These are phyloP conservation scores for Daktulosphaira vitifoliae DNA, from an alignment of 1,140 invertebrate species.

Conservation along the genomic window DNA sequence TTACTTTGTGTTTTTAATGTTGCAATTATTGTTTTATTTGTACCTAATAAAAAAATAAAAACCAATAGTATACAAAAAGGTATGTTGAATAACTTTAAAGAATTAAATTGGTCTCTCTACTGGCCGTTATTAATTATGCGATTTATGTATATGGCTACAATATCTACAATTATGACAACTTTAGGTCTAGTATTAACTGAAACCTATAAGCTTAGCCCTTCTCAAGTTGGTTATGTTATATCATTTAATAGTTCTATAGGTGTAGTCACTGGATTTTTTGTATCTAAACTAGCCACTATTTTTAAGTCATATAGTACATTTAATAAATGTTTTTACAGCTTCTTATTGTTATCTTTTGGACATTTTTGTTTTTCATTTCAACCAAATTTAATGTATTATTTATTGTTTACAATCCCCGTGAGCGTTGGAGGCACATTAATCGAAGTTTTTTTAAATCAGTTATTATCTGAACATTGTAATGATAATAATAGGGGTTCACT, in stretches of 20 bases:
- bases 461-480: conserved; percentile 7
- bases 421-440: conserved; percentile 13
- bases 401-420: conserved; percentile 5
- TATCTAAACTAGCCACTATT: conserved; percentile 1
- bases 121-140: conserved; percentile 46
- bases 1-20: conserved; percentile 49
- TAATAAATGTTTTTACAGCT: conserved; percentile 26
- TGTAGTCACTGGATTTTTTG: conserved; percentile 45
- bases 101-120: conserved; percentile 15
- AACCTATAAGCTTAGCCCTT: conserved; percentile 48
- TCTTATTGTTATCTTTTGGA: conserved; percentile 18
- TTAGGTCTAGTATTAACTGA: conserved; percentile 48
- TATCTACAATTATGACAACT: conserved; percentile 43
- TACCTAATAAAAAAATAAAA: conserved; percentile 45
- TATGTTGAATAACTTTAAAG: conserved; percentile 16
- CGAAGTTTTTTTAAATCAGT: conserved; percentile 23
- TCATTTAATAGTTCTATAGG: conserved; percentile 53
- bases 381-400: not conserved
- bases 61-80: conserved; percentile 8
- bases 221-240: conserved; percentile 52
- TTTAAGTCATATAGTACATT: conserved; percentile 18
- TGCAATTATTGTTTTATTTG: conserved; percentile 45
- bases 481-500: conserved; percentile 11
- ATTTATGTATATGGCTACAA: conserved; percentile 49
- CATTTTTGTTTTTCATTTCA: conserved; percentile 9